Base-by-base conservation (phyloP, 2,888 invertebrate genomes). In the Heterodera filipjevi region DNA sequence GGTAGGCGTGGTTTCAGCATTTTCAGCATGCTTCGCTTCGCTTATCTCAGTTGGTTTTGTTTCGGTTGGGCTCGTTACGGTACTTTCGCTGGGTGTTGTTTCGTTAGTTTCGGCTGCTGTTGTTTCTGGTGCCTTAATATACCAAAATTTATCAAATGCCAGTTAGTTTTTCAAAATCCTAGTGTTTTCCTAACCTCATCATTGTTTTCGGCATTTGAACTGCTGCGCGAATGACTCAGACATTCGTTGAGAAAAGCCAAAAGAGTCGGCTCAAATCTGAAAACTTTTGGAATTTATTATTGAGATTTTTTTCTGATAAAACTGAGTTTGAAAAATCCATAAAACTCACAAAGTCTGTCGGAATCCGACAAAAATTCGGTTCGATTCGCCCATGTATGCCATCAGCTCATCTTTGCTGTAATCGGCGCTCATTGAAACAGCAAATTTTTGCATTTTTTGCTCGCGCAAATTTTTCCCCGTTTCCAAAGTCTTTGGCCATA, bases 361-460 rank as follows among this genome's bases (percentile, higher is more conserved):
- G 59, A 59, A 59, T 19, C 85, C 86, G 12, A 86, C 82, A 74
- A 83, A 86, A 68, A 86, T 80, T 16, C 81, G 76, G 33, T 78
- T 79, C 33, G 71, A 39, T 30, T 84, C 81, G 14, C 83, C 82
- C 27, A 83, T 82, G 76, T 87, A 87, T 22, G 85, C 74, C 39
- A 76, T 59, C 70, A 87, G 79, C 68, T 87, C 87, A 14, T 82
- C 82, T 16, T 81, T 64, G 79, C 83, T 84, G 80, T 77, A 83
- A 49, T 84, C 81, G 22, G 53, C 35, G 46, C 81, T 82, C 44
- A 84, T 82, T 12, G 87, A 83, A 12, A 81, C 86, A 19, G 84
- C 84, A 77, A 82, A 87, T 3, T 84, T 72, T 46, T 83, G 77
- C 30, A 75, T 19, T 12, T 77, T 80, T 14, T 80, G 59, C n/a